Percentiles rank a stretch among this genome's conserved stretches.
Conservation (phyloP, 1,140 invertebrate species). For the Drosophila melanica region DNA sequence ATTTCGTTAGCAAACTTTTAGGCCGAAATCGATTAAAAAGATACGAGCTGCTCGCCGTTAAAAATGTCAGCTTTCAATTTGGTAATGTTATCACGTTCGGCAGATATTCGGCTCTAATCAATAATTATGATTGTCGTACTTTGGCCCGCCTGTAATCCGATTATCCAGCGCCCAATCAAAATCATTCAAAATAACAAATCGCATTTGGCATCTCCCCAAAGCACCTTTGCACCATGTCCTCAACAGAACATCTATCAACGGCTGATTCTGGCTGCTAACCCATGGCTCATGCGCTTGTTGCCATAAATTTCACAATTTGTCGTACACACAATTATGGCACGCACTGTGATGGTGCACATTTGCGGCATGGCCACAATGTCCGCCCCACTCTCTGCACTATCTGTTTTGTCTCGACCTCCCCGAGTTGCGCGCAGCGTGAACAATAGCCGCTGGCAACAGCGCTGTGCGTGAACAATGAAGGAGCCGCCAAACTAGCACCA, state of each 20-base stretch:
- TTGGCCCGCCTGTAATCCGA: slow-evolving; percentile 28
- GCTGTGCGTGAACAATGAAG: slow-evolving; percentile 55
- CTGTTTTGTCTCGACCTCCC: background rate
- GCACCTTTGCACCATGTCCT: slow-evolving; percentile 23
- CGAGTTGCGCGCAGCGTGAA: slow-evolving; percentile 15
- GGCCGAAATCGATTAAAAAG: background rate
- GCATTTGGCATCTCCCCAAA: slow-evolving; percentile 32
- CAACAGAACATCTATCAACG: slow-evolving; percentile 31
- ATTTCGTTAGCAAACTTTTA: background rate
- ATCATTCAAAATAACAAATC: slow-evolving; percentile 48
- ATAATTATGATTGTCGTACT: slow-evolving; percentile 39
- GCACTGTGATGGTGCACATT: slow-evolving; percentile 36
- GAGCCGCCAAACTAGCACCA: slow-evolving; percentile 74
- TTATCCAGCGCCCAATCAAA: slow-evolving; percentile 37
- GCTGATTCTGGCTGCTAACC: background rate
- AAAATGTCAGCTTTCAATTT: background rate
- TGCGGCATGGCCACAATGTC: background rate
- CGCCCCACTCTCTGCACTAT: background rate
- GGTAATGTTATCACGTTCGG: slow-evolving; percentile 12
- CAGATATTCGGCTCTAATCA: slow-evolving; percentile 19
- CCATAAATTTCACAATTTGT: slow-evolving; percentile 53
- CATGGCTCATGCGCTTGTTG: slow-evolving; percentile 8
- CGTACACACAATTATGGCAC: slow-evolving; percentile 68
- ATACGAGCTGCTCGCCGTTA: background rate
- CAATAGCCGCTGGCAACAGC: slow-evolving; percentile 53